Evolutionary conservation across 2,888 invertebrate genomes (phyloP).

Genomic region (Melanostoma scalare): DNA sequence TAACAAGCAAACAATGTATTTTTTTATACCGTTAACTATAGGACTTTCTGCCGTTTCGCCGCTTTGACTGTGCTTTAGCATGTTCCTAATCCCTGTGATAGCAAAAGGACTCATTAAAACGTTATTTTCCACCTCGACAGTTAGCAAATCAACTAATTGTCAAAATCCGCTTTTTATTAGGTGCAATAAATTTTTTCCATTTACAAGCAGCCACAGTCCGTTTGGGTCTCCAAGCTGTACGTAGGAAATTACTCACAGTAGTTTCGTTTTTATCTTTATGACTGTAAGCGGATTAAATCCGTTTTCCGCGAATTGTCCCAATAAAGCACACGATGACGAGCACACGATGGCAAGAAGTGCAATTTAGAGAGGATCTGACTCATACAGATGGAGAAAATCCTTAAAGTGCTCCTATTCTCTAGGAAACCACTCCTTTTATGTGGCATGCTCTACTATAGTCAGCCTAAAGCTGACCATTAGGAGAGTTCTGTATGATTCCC

Average conservation of each 20-base stretch:
- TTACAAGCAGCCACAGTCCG: not conserved
- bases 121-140: slow-evolving; percentile 28
- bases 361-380: slow-evolving; percentile 60
- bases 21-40: slow-evolving; percentile 4
- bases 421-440: slow-evolving; percentile 46
- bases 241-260: slow-evolving; percentile 27
- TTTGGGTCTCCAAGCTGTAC: not conserved
- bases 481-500: slow-evolving; percentile 43
- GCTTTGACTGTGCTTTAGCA: slow-evolving; percentile 40
- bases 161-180: slow-evolving; percentile 66
- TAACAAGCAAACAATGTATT: slow-evolving; percentile 24
- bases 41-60: slow-evolving; percentile 19
- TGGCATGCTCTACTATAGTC: slow-evolving; percentile 24
- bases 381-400: slow-evolving; percentile 22
- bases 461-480: slow-evolving; percentile 63
- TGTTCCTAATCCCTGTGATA: slow-evolving; percentile 29
- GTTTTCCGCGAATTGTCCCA: slow-evolving; percentile 59
- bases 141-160: slow-evolving; percentile 66
- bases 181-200: slow-evolving; percentile 59
- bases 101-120: slow-evolving; percentile 46
- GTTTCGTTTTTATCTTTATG: slow-evolving; percentile 69
- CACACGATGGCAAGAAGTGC: slow-evolving; percentile 16
- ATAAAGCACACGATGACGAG: not conserved
- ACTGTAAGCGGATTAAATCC: slow-evolving; percentile 71
- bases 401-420: slow-evolving; percentile 37